Base-by-base conservation (phyloP, 2,113 vertebrate species). In the Platichthys stellatus region DNA sequence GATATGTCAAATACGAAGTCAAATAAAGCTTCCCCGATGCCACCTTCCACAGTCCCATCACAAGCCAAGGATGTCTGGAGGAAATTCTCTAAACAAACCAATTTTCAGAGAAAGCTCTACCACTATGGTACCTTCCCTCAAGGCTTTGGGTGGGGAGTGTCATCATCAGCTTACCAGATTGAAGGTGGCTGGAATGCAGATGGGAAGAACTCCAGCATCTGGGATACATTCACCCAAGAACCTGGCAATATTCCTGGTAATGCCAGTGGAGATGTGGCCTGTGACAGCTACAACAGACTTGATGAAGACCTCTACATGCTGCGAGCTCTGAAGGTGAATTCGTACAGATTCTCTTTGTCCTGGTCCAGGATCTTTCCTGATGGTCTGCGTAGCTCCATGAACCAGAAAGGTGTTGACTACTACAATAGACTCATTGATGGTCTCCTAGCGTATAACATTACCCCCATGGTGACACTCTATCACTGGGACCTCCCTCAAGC, bases 401-500 rank as follows among this genome's bases (percentile, higher is more conserved):
- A 97, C 86, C 85, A 53, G 20, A 84, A 81, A 0, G 97, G 97
- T 17, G 94, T 99, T 4, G 84, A 95, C 43, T 99, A 98, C 83
- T 99, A 99, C 75, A 96, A 97, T 70, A 93, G 60, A 17, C 92
- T 99, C 21, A 97, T 99, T 51, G 35, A 98, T 49, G 90, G 93
- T 0, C 92, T 99, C 40, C 10, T 96, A 38, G 84, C 88, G 21
- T 90, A 83, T 80, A 95, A 94, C 83, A 97, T 99, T 76, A 88
- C 86, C 40, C 97, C 97, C 1, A 93, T 98, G 71, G 96, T 98
- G 74, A 98, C 96, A 0, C 92, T 99, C 53, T 94, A 96, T 85
- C 95, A 99, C 67, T 98, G 96, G 96, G 97, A 99, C 86, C 95
- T 99, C 23, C 98, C 98, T 43, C 96, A 99, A 88, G 95, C 95